Percentiles rank a stretch among this genome's conserved stretches.
Conservation (phyloP, 2,113 vertebrate genomes). For the Gopherus flavomarginatus region DNA sequence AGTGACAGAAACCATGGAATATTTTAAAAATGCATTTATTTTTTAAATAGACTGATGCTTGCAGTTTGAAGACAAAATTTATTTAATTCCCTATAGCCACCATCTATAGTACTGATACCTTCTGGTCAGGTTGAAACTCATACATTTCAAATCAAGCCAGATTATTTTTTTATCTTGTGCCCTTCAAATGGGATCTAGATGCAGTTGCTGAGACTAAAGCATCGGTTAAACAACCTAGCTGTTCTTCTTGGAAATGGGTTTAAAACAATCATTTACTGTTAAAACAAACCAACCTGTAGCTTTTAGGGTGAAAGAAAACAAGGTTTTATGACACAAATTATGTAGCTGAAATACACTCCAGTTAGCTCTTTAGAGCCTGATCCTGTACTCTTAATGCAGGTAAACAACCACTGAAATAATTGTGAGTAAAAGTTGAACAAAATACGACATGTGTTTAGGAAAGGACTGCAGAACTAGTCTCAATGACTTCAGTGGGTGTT, state of each 20-base stretch:
- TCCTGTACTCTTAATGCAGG: constrained; percentile 6
- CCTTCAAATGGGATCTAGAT: constrained; percentile 28
- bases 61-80: constrained; percentile 24
- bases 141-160: constrained; percentile 50
- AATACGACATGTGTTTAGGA: neutral
- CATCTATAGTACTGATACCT: constrained; percentile 45
- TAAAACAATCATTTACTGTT: constrained; percentile 35
- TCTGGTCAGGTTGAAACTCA: constrained; percentile 42
- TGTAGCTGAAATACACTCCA: constrained; percentile 53
- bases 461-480: constrained; percentile 23
- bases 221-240: constrained; percentile 50
- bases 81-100: constrained; percentile 31
- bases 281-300: no score
- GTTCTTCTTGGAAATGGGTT: constrained; percentile 47
- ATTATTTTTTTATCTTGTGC: neutral
- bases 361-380: neutral
- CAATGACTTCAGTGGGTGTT: constrained; percentile 34
- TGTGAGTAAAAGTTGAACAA: neutral
- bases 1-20: constrained; percentile 65
- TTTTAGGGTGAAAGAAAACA: constrained; percentile 31
- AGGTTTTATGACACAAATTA: constrained; percentile 37
- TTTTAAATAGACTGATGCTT: constrained; percentile 13
- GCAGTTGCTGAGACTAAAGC: neutral
- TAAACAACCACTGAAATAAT: constrained; percentile 39
- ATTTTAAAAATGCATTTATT: constrained; percentile 48